Percentiles rank a stretch among this genome's conserved stretches.
Conservation (phyloP, 2,113 vertebrate genomes). For the Otis tarda region DNA sequence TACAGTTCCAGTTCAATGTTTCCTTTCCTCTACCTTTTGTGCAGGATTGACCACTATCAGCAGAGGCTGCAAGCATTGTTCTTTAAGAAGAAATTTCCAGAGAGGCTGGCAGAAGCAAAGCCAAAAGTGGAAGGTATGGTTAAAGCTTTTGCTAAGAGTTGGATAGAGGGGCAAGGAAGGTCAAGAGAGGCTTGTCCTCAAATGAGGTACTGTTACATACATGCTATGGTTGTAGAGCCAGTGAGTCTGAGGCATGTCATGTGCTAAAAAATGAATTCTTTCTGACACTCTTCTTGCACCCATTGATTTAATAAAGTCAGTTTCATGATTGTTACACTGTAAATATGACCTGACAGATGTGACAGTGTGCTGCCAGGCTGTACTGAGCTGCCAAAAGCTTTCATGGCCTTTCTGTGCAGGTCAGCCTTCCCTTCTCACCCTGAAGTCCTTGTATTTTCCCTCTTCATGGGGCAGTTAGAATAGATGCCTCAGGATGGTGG, state of each 20-base stretch:
- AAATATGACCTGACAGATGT: not conserved
- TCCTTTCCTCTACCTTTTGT: not conserved
- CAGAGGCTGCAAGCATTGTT: constrained; percentile 92
- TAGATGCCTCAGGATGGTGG: not conserved
- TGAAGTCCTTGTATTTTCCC: not conserved
- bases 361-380: not conserved
- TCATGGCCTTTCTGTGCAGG: not conserved
- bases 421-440: not conserved
- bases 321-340: not conserved
- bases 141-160: not conserved
- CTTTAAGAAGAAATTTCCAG: constrained; percentile 96
- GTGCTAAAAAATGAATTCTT: not conserved
- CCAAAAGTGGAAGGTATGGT: constrained; percentile 90
- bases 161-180: not conserved
- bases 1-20: not conserved
- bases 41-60: constrained; percentile 94
- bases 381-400: not conserved
- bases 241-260: not conserved
- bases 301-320: not conserved
- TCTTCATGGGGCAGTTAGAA: not conserved
- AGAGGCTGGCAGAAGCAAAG: constrained; percentile 89
- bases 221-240: not conserved
- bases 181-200: not conserved
- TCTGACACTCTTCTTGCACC: not conserved
- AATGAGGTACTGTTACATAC: not conserved